A percentile compares a stretch with the other conserved stretches of the same genome.
Conservation (phyloP, 2,113 vertebrate genomes). For the Muntiacus reevesi region DNA sequence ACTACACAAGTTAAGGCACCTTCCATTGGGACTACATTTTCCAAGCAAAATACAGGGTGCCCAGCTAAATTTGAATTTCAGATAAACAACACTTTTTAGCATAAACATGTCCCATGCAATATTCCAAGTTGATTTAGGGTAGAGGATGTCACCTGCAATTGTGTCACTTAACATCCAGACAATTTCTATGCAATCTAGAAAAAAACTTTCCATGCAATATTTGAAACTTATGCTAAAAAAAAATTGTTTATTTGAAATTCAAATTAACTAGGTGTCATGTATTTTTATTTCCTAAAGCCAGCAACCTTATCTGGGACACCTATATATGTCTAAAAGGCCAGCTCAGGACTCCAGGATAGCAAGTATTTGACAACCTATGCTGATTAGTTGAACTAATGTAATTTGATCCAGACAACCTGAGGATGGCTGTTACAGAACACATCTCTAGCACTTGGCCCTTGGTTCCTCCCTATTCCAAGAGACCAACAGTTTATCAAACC, state of each 20-base stretch:
- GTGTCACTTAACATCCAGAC: not conserved
- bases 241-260: not conserved
- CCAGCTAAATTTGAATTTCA: slow-evolving; percentile 13
- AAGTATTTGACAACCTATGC: not conserved
- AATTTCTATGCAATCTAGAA: not conserved
- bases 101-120: not conserved
- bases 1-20: not conserved
- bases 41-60: not conserved
- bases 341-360: not conserved
- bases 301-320: not conserved
- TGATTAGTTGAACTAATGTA: not conserved
- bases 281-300: not conserved
- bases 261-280: not conserved
- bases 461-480: not conserved
- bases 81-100: not conserved
- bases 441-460: not conserved
- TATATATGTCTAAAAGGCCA: not conserved
- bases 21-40: not conserved
- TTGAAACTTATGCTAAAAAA: not conserved
- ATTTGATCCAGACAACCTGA: not conserved
- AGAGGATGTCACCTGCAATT: not conserved
- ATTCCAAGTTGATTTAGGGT: not conserved
- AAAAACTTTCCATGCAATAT: not conserved
- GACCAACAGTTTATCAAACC: not conserved
- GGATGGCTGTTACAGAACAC: not conserved